Conservation (phyloP, 2,113 vertebrate species). For the Mionectes macconnelli region DNA sequence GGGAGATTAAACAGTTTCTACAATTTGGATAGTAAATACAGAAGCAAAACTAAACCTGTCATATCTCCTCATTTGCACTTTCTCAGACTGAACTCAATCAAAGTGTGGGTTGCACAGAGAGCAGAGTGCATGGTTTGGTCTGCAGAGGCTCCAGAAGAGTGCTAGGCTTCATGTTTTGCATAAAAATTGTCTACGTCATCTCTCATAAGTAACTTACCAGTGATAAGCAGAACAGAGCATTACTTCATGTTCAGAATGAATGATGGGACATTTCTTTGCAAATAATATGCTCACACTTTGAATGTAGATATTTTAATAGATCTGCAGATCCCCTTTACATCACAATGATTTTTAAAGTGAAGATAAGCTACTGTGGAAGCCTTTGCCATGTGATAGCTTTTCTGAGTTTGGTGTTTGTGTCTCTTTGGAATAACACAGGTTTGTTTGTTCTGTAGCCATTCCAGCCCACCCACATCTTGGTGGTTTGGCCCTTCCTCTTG, state of each 20-base stretch:
- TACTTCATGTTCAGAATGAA: not conserved
- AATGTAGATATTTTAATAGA: not conserved
- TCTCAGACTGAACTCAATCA: not conserved
- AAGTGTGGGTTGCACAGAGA: not conserved
- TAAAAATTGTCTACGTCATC: not conserved
- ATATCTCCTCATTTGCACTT: not conserved
- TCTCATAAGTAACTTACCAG: not conserved
- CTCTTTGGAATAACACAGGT: constrained; percentile 21
- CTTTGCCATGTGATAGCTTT: not conserved
- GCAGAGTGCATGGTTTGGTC: not conserved
- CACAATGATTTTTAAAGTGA: not conserved
- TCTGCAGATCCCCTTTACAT: not conserved
- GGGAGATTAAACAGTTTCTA: not conserved
- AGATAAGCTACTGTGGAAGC: not conserved
- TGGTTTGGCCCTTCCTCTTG: constrained; percentile 67
- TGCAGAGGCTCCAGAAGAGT: not conserved
- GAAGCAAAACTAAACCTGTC: not conserved
- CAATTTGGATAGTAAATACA: not conserved
- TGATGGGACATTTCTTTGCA: not conserved
- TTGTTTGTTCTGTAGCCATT: constrained; percentile 64
- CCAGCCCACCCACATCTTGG: constrained; percentile 64
- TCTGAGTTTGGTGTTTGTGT: constrained; percentile 46
- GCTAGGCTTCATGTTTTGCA: not conserved
- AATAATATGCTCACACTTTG: not conserved
- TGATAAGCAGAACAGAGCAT: not conserved